Evolutionary conservation across 1,140 invertebrate species (phyloP), one percentile per base, ranked within the genome.

Genomic region (Protaetia brevitarsis): DNA sequence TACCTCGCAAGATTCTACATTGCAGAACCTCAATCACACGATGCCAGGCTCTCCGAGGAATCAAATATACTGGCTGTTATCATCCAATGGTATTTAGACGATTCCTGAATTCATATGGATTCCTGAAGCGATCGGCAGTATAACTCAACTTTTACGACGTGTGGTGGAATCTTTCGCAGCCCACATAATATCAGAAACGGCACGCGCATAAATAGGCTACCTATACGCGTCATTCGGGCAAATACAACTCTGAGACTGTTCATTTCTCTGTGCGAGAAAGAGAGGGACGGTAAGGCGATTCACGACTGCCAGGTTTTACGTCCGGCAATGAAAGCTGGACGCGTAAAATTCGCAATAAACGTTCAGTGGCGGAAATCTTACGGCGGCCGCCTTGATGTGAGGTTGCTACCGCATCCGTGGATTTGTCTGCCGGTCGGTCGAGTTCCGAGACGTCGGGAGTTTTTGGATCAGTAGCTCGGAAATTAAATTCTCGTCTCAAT

Each of bases 251-350:
- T 13, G 19, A 13, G 10, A 13, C 16, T 19, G 41, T 45, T 10
- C 41, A 19, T 45, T 13, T 13, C 4, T 45, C 3, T 3, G 41
- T 19, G 3, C 13, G 41, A 13, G 23, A 13, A 6, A 21, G 41
- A 10, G 34, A 11, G 34, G 16, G 5, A 2, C 16, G 36, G 10
- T 13, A 3, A 2, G 19, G 41, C 41, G 13, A 45, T 21, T 45
- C 41, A 21, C 41, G 3, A 45, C 19, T 45, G 41, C 13, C 41
- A 3, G 41, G 10, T 45, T 45, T 45, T 45, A 45, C 41, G 41
- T 19, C 41, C 41, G 41, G 41, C 41, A 45, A 45, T 45, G 41
- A 45, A 45, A 45, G 10, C 13, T 45, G 23, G 41, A 45, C 41
- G 41, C 41, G 41, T 45, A 45, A 45, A 45, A 23, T 45, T 8